Evolutionary conservation across 2,113 vertebrate genomes (phyloP), one percentile per base, ranked within the genome.

Genomic region (Sebastes fasciatus): DNA sequence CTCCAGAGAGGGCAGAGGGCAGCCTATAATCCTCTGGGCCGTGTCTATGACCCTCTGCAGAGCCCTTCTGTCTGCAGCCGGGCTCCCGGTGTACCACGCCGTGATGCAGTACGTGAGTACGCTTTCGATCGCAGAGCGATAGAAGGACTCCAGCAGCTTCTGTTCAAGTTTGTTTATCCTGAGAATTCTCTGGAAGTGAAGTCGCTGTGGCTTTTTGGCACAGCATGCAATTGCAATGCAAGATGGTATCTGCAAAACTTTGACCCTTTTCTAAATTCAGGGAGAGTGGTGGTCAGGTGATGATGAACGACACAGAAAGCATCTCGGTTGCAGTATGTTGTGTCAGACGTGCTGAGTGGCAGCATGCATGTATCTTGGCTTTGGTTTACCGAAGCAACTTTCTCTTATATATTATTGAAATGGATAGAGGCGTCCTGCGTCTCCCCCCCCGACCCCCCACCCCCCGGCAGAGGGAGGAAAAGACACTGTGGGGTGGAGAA

Each of bases 401-500:
- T 63, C 34, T 70, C 3, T 54, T 4, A 52, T 70, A 26, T 8
- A 57, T 83, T 65, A 79, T 77, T 75, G 48, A 79, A 85, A 78
- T 69, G 21, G 63, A 74, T 48, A 82, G 48, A 85, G 48, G n/a
- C 61, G 54, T 65, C 55, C 60, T 68, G 43, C 57, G 23, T 64
- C 43, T 68, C 23, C 69, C 63, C 48, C 34, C 34, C 3, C 26
- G n/a, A n/a, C n/a, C n/a, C n/a, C n/a, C n/a, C n/a, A n/a, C 63
- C 48, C 34, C 34, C 0, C 26, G 54, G 54, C 46, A 60, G 57
- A 69, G 19, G 63, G 63, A 80, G 71, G 43, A 79, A 79, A 55
- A 79, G 46, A 57, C 70, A 79, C 72, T 46, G 45, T 75, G 62
- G 64, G 51, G 51, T 58, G 42, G 70, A 86, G 75, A 92, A 92